Evolutionary conservation across 2,113 vertebrate genomes (phyloP), one percentile per base, ranked within the genome.

Genomic region (Micromys minutus): DNA sequence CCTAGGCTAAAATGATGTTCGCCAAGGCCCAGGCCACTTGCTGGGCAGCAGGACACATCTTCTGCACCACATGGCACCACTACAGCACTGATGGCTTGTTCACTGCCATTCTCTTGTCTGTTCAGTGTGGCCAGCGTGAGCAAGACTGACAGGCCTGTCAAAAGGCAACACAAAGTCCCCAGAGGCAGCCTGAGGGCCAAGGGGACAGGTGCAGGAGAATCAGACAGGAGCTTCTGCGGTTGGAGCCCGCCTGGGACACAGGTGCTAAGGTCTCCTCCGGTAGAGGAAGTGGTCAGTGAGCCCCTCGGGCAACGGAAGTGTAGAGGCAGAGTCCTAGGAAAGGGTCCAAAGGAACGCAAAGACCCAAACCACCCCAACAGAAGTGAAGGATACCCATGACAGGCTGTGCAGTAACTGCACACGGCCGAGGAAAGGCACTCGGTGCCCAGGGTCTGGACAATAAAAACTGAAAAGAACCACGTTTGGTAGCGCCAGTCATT

Each of bases 51-150:
- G 91, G 24, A 50, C 8, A 7, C 16, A 16, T 47, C 69, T 31
- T 5, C 47, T 39, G 55, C 5, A 5, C 26, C 10, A 6, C 4
- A 3, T 5, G 26, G 42, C n/a, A 12, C 12, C n/a, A 9, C 36
- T 65, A 52, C 17, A n/a, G 11, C 63, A 8, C 47, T 7, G 34
- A 71, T 1, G 45, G 47, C 85, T 36, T 15, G 45, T 36, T 74
- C 21, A 31, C 50, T 26, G 47, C 1, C 15, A 19, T 52, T 34
- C 65, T 72, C 19, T 72, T 8, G 36, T 19, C 65, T 17, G 15
- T 9, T 39, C 26, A 7, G 31, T 71, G 34, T 1, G 12, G 29
- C 80, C 36, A 36, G 5, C 36, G 8, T 69, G 47, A 55, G 16
- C 45, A 67, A 16, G 63, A 57, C 36, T 67, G 72, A 55, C 45